A percentile compares a stretch with the other conserved stretches of the same genome.
These are phyloP conservation scores for Thera obeliscata DNA, from an alignment of 2,888 invertebrate genomes.

Conservation along the genomic window DNA sequence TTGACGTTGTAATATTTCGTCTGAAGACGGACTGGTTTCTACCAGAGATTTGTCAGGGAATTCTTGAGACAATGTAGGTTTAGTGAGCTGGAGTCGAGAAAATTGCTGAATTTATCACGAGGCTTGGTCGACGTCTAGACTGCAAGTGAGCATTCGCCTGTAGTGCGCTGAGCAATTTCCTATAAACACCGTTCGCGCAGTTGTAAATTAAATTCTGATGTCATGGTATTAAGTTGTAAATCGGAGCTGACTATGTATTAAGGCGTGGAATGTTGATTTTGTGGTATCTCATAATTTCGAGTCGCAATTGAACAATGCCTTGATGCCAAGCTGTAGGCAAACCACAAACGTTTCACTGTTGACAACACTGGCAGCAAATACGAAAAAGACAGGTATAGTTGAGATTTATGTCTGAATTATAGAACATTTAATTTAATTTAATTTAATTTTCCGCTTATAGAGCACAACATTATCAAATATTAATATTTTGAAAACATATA, in stretches of 20 bases:
- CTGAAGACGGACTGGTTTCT: conserved; percentile 50
- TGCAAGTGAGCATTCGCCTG: conserved; percentile 27
- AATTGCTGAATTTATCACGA: conserved; percentile 54
- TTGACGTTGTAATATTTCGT: conserved; percentile 67
- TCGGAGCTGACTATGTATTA: conserved; percentile 50
- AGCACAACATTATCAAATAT: no score
- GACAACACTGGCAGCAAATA: conserved; percentile 5
- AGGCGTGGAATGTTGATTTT: conserved; percentile 43
- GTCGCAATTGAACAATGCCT: conserved; percentile 36
- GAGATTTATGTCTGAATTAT: no score
- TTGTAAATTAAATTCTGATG: conserved; percentile 74
- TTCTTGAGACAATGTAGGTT: conserved; percentile 44
- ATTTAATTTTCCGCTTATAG: no score
- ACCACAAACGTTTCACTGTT: conserved; percentile 17
- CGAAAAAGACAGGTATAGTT: not conserved
- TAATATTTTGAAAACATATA: no score
- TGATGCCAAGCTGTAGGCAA: not conserved
- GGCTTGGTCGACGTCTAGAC: conserved; percentile 36
- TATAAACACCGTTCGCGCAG: conserved; percentile 60
- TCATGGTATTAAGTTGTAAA: conserved; percentile 66
- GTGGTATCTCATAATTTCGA: conserved; percentile 52
- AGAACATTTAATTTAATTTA: no score
- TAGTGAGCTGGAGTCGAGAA: conserved; percentile 39
- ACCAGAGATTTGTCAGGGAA: conserved; percentile 25
- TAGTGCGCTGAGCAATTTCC: conserved; percentile 57